These are phyloP conservation scores for Malurus alboscapulatus DNA, from an alignment of 2,113 vertebrate species.

Conservation along the genomic window DNA sequence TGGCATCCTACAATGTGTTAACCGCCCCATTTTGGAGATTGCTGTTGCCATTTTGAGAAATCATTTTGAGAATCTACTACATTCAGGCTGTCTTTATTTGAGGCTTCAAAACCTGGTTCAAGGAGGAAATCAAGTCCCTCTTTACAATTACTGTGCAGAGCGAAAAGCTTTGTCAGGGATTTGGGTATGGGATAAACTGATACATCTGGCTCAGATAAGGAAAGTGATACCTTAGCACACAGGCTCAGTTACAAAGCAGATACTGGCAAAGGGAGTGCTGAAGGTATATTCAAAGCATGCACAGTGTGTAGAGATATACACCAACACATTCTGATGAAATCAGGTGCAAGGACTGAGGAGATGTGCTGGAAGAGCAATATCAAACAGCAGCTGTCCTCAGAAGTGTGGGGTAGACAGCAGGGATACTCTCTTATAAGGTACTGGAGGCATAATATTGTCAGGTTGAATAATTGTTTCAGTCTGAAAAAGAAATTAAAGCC, in stretches of 20 bases:
- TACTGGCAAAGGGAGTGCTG: not conserved
- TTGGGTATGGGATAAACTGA: not conserved
- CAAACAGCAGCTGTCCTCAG: not conserved
- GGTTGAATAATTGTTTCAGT: not conserved
- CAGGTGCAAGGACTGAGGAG: not conserved
- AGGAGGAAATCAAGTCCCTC: not conserved
- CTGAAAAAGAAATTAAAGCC: not conserved
- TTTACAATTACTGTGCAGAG: not conserved
- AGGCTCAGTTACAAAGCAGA: not conserved
- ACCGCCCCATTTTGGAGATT: not conserved
- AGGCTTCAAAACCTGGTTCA: not conserved
- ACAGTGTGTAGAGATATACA: not conserved
- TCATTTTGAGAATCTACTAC: not conserved
- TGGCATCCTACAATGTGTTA: not conserved
- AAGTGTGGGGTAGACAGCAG: not conserved
- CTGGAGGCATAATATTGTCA: not conserved
- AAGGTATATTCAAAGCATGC: not conserved
- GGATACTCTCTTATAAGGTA: not conserved
- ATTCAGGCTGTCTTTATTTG: not conserved
- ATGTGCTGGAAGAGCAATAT: not conserved
- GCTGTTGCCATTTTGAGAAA: not conserved
- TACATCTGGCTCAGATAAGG: not conserved
- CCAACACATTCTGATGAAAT: not conserved
- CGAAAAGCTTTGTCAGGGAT: not conserved
- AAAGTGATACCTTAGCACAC: not conserved